A percentile compares a stretch with the other conserved stretches of the same genome.
Evolutionary conservation across 2,113 vertebrate species (phyloP).

Genomic region (Brachionichthys hirsutus): DNA sequence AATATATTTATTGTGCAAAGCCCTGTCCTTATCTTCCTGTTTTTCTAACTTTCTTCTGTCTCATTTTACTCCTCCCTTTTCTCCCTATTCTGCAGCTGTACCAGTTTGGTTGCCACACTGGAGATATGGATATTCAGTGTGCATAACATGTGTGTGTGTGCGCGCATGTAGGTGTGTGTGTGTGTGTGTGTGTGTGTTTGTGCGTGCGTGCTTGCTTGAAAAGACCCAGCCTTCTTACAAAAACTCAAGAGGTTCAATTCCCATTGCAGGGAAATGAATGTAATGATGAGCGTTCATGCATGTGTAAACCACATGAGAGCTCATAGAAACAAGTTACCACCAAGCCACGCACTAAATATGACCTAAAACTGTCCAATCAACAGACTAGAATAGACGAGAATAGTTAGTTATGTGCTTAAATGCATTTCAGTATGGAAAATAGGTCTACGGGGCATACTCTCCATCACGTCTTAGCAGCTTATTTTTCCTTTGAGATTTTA

Average conservation of each 20-base stretch:
- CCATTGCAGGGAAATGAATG: slow-evolving; percentile 18
- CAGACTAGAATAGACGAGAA: no score
- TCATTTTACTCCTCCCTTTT: background rate
- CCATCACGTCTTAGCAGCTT: no score
- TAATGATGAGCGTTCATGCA: slow-evolving; percentile 10
- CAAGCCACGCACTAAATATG: no score
- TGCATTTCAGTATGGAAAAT: no score
- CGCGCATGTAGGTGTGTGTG: slow-evolving; percentile 17
- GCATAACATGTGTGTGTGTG: background rate
- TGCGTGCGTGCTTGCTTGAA: slow-evolving; percentile 12
- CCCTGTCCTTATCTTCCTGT: background rate
- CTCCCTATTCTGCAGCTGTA: slow-evolving; percentile 2
- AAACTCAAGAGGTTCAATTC: slow-evolving; percentile 28
- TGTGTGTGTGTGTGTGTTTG: slow-evolving; percentile 1
- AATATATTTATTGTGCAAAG: slow-evolving; percentile 31
- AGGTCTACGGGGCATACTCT: no score
- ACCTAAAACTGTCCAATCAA: no score
- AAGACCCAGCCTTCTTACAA: slow-evolving; percentile 8
- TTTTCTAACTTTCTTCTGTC: background rate
- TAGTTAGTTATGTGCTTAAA: no score
- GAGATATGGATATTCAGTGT: slow-evolving; percentile 24
- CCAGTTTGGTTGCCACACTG: slow-evolving; percentile 30
- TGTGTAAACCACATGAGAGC: slow-evolving; percentile 29
- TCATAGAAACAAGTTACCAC: background rate
- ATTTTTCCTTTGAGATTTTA: no score